Evolutionary conservation across 2,888 invertebrate species (phyloP).

Genomic region (Thecocarcelia acutangulata): DNA sequence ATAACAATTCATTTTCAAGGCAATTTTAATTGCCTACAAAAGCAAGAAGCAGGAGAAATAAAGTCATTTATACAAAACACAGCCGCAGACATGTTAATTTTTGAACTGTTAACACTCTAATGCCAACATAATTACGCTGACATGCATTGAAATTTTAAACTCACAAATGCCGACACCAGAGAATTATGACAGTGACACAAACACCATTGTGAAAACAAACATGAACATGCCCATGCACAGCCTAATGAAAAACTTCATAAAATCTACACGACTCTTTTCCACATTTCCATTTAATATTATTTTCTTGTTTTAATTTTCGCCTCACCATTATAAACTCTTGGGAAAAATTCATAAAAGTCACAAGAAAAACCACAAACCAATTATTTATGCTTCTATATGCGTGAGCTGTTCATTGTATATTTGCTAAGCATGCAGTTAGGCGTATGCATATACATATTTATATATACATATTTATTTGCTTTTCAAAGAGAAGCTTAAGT

Average conservation of each 20-base stretch:
- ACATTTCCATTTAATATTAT: slow-evolving; percentile 1
- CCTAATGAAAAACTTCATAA: slow-evolving; percentile 59
- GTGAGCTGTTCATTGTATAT: slow-evolving; percentile 49
- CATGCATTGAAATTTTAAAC: slow-evolving; percentile 66
- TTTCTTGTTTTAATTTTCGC: slow-evolving; percentile 22
- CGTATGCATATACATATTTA: slow-evolving; percentile 15
- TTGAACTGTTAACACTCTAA: slow-evolving; percentile 73
- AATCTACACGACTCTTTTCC: slow-evolving; percentile 16
- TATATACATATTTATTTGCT: slow-evolving; percentile 17
- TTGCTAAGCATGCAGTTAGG: slow-evolving; percentile 65
- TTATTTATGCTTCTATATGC: slow-evolving; percentile 60
- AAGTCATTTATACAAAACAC: slow-evolving; percentile 54
- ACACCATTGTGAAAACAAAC: slow-evolving; percentile 21
- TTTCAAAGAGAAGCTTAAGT: slow-evolving; percentile 44
- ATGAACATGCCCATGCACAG: slow-evolving; percentile 45
- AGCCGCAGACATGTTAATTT: slow-evolving; percentile 72
- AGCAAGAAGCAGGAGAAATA: neutral
- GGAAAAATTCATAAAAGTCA: slow-evolving; percentile 64
- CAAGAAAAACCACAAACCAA: slow-evolving; percentile 60
- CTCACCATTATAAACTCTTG: slow-evolving; percentile 47
- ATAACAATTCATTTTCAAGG: slow-evolving; percentile 68
- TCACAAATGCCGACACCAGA: slow-evolving; percentile 23
- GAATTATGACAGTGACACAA: slow-evolving; percentile 60
- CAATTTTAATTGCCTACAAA: slow-evolving; percentile 60
- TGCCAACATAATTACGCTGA: slow-evolving; percentile 71